phyloP scores from a whole-genome alignment of 2,888 invertebrate species.

The Galerucella calmariensis region DNA sequence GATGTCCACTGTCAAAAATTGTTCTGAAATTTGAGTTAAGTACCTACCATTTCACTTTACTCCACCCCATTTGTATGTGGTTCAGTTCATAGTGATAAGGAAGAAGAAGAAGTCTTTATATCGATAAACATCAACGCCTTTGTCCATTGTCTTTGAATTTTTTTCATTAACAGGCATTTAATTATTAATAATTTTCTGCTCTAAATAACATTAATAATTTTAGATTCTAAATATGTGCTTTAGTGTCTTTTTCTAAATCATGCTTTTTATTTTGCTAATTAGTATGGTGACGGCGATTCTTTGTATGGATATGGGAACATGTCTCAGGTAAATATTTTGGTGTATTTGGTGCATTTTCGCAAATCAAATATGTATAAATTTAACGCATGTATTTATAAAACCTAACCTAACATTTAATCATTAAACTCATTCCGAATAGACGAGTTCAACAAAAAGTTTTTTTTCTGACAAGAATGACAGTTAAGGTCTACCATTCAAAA shows the following conservation, averaged over 20 bases:
- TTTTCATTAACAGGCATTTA: not conserved
- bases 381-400: not conserved
- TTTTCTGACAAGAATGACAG: too few relatives aligned
- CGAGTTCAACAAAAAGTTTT: too few relatives aligned
- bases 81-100: too few relatives aligned
- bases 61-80: too few relatives aligned
- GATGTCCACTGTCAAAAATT: too few relatives aligned
- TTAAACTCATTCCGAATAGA: not conserved
- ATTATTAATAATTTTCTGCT: slow-evolving; percentile 24
- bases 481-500: too few relatives aligned
- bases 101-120: too few relatives aligned
- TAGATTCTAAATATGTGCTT: slow-evolving; percentile 30
- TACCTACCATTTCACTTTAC: too few relatives aligned
- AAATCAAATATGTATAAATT: too few relatives aligned
- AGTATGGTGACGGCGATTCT: slow-evolving; percentile 57
- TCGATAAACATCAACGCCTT: not conserved
- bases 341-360: too few relatives aligned
- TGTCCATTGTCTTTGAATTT: slow-evolving; percentile 3
- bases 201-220: slow-evolving; percentile 19
- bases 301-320: slow-evolving; percentile 62
- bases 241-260: slow-evolving; percentile 33
- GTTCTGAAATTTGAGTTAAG: too few relatives aligned
- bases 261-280: slow-evolving; percentile 51
- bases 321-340: slow-evolving; percentile 63
- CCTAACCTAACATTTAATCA: not conserved